Conservation (phyloP, 2,113 vertebrate species). For the Semnornis frantzii region DNA sequence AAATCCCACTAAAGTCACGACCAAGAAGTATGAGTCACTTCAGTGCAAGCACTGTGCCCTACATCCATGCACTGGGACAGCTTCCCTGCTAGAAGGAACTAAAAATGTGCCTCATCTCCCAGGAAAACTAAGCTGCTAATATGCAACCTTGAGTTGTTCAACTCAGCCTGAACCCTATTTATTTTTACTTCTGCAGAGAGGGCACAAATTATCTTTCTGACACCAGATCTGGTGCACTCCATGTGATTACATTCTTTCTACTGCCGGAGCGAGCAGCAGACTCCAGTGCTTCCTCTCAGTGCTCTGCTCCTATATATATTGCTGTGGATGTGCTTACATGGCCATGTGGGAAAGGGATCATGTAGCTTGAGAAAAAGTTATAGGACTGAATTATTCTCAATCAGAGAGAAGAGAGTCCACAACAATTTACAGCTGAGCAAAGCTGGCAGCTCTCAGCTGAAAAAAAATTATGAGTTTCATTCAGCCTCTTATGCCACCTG, state of each 20-base stretch:
- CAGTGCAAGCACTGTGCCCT: background rate
- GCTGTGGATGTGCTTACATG: background rate
- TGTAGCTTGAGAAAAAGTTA: background rate
- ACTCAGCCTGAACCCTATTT: conserved; percentile 54
- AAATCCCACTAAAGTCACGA: conserved; percentile 40
- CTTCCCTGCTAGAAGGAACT: background rate
- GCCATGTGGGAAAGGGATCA: background rate
- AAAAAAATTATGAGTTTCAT: background rate
- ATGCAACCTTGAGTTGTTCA: conserved; percentile 20
- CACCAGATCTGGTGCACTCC: background rate
- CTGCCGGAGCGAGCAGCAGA: background rate
- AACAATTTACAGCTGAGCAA: background rate
- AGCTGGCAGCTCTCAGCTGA: background rate
- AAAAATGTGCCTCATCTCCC: background rate
- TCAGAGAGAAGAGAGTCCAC: background rate
- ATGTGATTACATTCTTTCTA: background rate
- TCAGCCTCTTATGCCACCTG: background rate
- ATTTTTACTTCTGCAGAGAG: conserved; percentile 63
- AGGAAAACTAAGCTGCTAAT: background rate
- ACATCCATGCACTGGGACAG: background rate
- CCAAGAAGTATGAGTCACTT: background rate
- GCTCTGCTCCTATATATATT: background rate
- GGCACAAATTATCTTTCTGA: conserved; percentile 34
- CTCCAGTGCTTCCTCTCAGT: conserved; percentile 7
- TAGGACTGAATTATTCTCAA: conserved; percentile 22